Percentiles rank a stretch among this genome's conserved stretches.
Conservation (phyloP, 2,888 invertebrate species). For the Mechanitis messenoides region DNA sequence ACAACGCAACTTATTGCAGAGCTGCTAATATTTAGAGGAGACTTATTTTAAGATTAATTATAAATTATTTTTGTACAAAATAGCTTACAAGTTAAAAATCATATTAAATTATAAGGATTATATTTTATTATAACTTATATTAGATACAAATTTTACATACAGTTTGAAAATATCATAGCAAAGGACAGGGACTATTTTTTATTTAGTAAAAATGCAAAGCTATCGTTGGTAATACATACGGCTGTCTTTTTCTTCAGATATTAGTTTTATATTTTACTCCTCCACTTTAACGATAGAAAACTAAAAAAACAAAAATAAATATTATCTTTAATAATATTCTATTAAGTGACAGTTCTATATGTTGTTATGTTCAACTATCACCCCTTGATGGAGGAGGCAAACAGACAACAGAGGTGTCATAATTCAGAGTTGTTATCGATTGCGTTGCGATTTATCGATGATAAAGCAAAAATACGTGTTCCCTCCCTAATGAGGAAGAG, state of each 20-base stretch:
- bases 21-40: slow-evolving; percentile 26
- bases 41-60: slow-evolving; percentile 10
- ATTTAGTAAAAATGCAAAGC: background rate
- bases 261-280: too few relatives aligned
- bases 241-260: too few relatives aligned
- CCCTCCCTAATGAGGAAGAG: slow-evolving; percentile 26
- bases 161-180: too few relatives aligned
- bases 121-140: too few relatives aligned
- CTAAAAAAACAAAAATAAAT: too few relatives aligned
- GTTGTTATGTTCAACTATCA: slow-evolving; percentile 6
- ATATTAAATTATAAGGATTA: too few relatives aligned
- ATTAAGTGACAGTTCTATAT: slow-evolving; percentile 16
- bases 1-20: slow-evolving; percentile 42
- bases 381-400: slow-evolving; percentile 49
- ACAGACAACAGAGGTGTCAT: slow-evolving; percentile 56
- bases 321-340: background rate
- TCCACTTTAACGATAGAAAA: too few relatives aligned
- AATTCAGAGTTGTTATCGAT: slow-evolving; percentile 61
- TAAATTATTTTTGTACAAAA: background rate
- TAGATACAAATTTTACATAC: too few relatives aligned
- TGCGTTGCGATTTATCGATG: slow-evolving; percentile 39
- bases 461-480: slow-evolving; percentile 20
- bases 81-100: background rate
- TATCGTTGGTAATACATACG: background rate
- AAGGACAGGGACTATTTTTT: too few relatives aligned